Evolutionary conservation across 1,140 invertebrate species (phyloP).

Genomic region (Nephila pilipes): DNA sequence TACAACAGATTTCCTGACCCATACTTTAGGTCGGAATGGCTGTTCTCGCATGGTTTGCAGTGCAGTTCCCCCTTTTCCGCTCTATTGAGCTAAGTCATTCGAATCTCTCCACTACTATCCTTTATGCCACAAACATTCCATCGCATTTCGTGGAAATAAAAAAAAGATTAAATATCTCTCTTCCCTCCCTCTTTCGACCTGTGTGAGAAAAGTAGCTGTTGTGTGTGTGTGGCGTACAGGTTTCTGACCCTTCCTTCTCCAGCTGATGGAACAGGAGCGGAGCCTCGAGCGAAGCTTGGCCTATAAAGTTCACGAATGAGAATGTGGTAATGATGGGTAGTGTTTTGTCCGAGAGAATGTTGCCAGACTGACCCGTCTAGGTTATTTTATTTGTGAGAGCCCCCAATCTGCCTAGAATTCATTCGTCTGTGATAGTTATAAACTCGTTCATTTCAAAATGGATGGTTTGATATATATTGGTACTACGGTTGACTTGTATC

Average conservation of each 20-base stretch:
- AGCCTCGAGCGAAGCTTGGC: conserved; percentile 36
- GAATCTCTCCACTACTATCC: neutral
- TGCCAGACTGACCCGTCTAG: neutral
- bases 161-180: neutral
- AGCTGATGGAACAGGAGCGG: neutral
- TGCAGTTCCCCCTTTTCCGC: conserved; percentile 39
- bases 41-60: conserved; percentile 49
- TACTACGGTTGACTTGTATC: too few species aligned
- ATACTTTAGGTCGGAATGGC: neutral
- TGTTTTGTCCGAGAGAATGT: neutral
- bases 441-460: too few species aligned
- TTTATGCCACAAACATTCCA: conserved; percentile 56
- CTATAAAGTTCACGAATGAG: conserved; percentile 39
- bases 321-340: neutral
- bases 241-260: conserved; percentile 41
- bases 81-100: conserved; percentile 35
- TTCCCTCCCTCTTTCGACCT: neutral
- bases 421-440: too few species aligned
- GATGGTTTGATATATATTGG: too few species aligned
- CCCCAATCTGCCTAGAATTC: neutral
- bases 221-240: conserved; percentile 37
- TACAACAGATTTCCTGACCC: neutral
- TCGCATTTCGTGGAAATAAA: neutral
- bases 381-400: neutral
- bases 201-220: conserved; percentile 33